Evolutionary conservation across 1,140 invertebrate genomes (phyloP), one percentile per base, ranked within the genome.

Genomic region (Philopotamus ludificatus): DNA sequence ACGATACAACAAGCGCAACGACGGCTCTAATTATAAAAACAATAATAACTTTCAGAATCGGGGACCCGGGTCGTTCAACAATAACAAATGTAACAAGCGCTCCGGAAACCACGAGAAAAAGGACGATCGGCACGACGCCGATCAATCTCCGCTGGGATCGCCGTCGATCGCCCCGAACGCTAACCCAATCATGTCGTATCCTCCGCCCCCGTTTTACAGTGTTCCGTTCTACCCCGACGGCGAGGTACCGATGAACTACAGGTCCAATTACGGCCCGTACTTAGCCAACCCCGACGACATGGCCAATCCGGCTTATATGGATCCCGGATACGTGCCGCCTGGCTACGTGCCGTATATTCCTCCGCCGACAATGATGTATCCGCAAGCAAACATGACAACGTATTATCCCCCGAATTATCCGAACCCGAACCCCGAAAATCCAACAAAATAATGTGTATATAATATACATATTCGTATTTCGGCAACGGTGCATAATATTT

Each of bases 281-380:
- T 72, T 74, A 70, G 70, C n/a, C 25, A 8, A 50, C 0, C 12
- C 39, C 49, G 59, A 60, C 16, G 51, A 41, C 25, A 47, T 18
- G 4, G 28, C 12, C n/a, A 1, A 25, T 1, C 1, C 34, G 18
- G 7, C 45, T 9, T 3, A 23, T 16, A 16, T 15, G 12, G 44
- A 47, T 1, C 18, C 10, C 10, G 42, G 57, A 1, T 47, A 47
- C 26, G 18, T 65, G 62, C 64, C 66, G 65, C 23, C 51, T 25
- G 61, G 71, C 72, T 9, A 72, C 71, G 70, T 72, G 63, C 54
- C 59, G 9, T 66, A 66, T 34, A 22, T 42, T 22, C 34, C 60
- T 2, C 65, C 59, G 16, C 44, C 55, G 34, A 34, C 34, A 3
- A n/a, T 16, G 1, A 21, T 22, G n/a, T 49, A 60, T 26, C 3